Base-by-base conservation (phyloP, 2,797 vertebrate species). In the Pristis pectinata region DNA sequence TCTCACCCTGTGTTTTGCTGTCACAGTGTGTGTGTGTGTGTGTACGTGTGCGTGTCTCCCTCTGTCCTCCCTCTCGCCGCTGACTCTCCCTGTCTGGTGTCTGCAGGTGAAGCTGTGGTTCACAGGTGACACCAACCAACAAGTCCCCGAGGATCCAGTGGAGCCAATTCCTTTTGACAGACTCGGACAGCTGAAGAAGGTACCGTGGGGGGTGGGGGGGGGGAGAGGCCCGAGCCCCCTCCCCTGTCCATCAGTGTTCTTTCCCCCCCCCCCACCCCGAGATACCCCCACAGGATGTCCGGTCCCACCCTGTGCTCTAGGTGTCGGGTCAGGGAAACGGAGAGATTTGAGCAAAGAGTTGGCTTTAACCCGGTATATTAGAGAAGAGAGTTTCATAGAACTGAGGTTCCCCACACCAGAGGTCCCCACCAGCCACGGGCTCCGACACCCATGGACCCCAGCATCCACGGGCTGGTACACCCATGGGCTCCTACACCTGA, bases 51-150 rank as follows among this genome's bases (percentile, higher is more conserved):
- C 82, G 22, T 79, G n/a, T 59, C 0, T 64, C 15, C 61, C 15
- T 15, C 61, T 64, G 61, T 64, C 9, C 15, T 4, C 56, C 41
- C 56, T 15, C 61, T 94, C 56, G 8, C 13, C 19, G 8, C 70
- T 13, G 59, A 17, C 7, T 67, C 11, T 41, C 9, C 85, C 53
- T 94, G 83, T 80, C 94, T 95, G 94, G 82, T 94, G n/a, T 49
- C 95, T 79, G 2, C 95, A 99, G 98, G 96, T 96, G 94, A 97
- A 98, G 41, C 96, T 99, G 94, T 99, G 98, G 98, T 99, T 99
- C 97, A 95, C 96, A 37, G 95, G 89, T 95, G 96, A 97, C 1
- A 96, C 95, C 95, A 95, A 97, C 67, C 93, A 96, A 94, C 95
- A 95, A 59, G 13, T 97, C 94, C 96, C 97, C 34, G 96, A 98